Evolutionary conservation across 2,113 vertebrate species (phyloP).

Genomic region (Percina caprodes): DNA sequence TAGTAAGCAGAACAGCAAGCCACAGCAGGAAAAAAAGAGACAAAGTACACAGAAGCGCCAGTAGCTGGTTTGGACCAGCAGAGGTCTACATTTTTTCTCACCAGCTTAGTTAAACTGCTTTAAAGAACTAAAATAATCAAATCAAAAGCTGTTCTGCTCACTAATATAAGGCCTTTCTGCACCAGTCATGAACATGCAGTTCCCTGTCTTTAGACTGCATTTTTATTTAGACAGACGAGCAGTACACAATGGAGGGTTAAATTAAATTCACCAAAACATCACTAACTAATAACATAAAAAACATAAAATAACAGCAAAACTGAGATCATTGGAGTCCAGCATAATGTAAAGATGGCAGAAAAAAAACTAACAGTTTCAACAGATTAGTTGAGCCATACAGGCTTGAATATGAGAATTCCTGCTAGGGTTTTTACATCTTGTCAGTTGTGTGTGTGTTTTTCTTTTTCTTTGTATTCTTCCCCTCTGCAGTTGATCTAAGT

Average conservation of each 20-base stretch:
- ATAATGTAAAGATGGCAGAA: neutral
- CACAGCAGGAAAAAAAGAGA: neutral
- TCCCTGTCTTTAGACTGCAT: neutral
- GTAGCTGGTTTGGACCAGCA: neutral
- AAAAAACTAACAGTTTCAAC: conserved; percentile 12
- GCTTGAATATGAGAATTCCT: neutral
- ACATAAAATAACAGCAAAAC: conserved; percentile 12
- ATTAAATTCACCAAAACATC: neutral
- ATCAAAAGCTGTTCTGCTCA: neutral
- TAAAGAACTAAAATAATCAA: neutral
- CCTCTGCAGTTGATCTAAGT: conserved; percentile 11
- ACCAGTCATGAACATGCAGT: too few species aligned
- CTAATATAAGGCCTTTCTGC: neutral
- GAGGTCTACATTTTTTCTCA: neutral
- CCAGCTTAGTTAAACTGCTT: too few species aligned
- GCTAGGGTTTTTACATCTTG: neutral
- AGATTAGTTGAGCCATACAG: neutral
- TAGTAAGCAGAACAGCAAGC: neutral
- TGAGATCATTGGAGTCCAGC: neutral
- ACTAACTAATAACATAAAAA: conserved; percentile 13
- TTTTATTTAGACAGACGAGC: conserved; percentile 32
- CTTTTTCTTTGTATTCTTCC: conserved; percentile 32
- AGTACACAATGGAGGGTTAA: neutral
- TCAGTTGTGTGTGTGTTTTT: neutral
- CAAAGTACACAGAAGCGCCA: neutral